Evolutionary conservation across 1,140 invertebrate species (phyloP).

Genomic region (Achroia grisella): DNA sequence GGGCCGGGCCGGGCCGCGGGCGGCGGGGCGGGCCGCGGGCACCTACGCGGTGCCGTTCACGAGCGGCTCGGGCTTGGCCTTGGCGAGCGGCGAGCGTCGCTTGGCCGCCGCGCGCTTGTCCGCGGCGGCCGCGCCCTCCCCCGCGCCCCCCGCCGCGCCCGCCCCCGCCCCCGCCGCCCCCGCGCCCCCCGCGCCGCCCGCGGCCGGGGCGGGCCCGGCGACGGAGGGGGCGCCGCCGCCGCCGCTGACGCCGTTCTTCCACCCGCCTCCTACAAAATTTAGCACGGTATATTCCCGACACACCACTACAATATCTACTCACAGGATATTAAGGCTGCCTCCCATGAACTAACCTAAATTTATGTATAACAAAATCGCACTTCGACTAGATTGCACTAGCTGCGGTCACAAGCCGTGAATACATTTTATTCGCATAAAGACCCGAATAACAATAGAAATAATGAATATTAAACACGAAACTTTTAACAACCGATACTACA

Average conservation of each 20-base stretch:
- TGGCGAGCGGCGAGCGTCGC: constrained; percentile 25
- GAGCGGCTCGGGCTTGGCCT: constrained; percentile 35
- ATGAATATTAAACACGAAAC: too few species aligned
- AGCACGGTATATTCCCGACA: too few species aligned
- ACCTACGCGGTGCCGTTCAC: constrained; percentile 35
- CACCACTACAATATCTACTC: too few species aligned
- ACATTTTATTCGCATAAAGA: too few species aligned
- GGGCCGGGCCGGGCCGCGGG: constrained; percentile 4
- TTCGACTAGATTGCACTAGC: too few species aligned
- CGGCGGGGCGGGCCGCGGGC: constrained; percentile 10
- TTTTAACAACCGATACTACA: too few species aligned
- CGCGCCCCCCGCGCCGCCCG: constrained; percentile 32
- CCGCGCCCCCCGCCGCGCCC: constrained; percentile 14
- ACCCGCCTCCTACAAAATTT: constrained; percentile 74
- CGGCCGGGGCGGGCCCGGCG: constrained; percentile 4
- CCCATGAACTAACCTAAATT: too few species aligned
- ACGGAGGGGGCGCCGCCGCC: constrained; percentile 35
- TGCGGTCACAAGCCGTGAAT: too few species aligned
- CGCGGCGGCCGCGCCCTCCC: constrained; percentile 32
- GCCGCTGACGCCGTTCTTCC: constrained; percentile 58
- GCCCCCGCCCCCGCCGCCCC: constrained; percentile 24
- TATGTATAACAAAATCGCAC: too few species aligned
- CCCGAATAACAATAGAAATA: too few species aligned
- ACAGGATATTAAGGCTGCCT: too few species aligned
- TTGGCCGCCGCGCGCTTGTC: constrained; percentile 40